Evolutionary conservation across 2,113 vertebrate genomes (phyloP).

Genomic region (Falcunculus frontatus): DNA sequence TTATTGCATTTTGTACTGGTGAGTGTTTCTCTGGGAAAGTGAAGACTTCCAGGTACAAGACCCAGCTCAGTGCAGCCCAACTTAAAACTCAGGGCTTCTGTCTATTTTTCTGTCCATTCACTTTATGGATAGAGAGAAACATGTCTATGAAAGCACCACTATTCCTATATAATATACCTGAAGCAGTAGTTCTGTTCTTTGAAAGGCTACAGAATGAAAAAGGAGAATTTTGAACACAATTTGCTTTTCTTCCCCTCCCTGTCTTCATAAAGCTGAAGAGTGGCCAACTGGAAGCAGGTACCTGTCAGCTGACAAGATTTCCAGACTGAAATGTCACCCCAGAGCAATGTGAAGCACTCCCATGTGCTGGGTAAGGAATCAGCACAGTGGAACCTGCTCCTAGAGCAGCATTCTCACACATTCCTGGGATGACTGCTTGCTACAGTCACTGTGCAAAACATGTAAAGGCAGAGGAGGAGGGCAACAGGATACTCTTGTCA

Average conservation of each 20-base stretch:
- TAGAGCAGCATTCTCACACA: not conserved
- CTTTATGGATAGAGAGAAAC: not conserved
- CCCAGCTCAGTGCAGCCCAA: not conserved
- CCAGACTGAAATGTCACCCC: not conserved
- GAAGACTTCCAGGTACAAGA: not conserved
- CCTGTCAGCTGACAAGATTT: not conserved
- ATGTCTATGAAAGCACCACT: not conserved
- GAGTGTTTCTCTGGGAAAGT: not conserved
- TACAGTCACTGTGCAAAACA: not conserved
- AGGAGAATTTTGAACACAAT: not conserved
- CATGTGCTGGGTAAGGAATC: not conserved
- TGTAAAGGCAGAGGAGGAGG: not conserved
- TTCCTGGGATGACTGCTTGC: conserved; percentile 3
- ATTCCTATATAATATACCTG: not conserved
- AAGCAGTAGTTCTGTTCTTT: not conserved
- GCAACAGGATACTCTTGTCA: not conserved
- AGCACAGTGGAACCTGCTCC: not conserved
- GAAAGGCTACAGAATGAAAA: not conserved
- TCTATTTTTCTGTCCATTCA: not conserved
- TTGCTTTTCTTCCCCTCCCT: not conserved
- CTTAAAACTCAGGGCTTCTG: not conserved
- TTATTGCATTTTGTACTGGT: rapidly evolving
- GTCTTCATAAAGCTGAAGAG: not conserved
- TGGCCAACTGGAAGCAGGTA: not conserved
- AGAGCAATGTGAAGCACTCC: not conserved